Base-by-base conservation (phyloP, 2,797 vertebrate species). In the Fistularia tabacaria region DNA sequence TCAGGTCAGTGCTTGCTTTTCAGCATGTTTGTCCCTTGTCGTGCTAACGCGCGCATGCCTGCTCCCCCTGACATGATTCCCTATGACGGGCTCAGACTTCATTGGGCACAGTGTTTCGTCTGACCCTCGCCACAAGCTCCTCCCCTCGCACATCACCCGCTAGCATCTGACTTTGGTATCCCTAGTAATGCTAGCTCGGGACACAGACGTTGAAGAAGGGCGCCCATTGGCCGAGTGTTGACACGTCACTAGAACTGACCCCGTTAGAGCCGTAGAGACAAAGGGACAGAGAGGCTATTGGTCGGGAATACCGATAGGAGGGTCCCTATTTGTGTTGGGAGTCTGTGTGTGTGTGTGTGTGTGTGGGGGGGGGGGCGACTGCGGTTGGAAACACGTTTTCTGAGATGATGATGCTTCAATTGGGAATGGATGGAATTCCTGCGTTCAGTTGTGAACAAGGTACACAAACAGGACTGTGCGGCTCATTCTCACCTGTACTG, bases 11-110 rank as follows among this genome's bases (percentile, higher is more conserved):
- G 44, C 6, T 14, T 46, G 63, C 6, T 36, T 59, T 48, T 45
- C 49, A 43, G 66, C 58, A 61, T 14, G 11, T 60, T n/a, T 39
- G 51, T 68, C 54, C 14, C 46, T 54, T 62, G 13, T 51, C 53
- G n/a, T 58, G 41, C 14, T 10, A 55, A 45, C 50, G 51, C 57
- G 57, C 47, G 61, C 71, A 69, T 69, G 73, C 42, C 63, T 83
- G 75, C 76, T 70, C 69, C 1, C 61, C 1, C 73, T 84, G 89
- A 91, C 70, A 74, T 83, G 89, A 90, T 91, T 74, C 54, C 15
- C 54, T 43, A 70, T 83, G 90, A 90, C 86, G 84, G 49, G 60
- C 74, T 1, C 46, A 58, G 69, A 59, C 69, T 80, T 74, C 72
- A 45, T 79, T 78, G 76, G 77, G 50, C 1, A 64, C 69, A 83